phyloP scores from a whole-genome alignment of 2,113 vertebrate species.

The Fregata magnificens region DNA sequence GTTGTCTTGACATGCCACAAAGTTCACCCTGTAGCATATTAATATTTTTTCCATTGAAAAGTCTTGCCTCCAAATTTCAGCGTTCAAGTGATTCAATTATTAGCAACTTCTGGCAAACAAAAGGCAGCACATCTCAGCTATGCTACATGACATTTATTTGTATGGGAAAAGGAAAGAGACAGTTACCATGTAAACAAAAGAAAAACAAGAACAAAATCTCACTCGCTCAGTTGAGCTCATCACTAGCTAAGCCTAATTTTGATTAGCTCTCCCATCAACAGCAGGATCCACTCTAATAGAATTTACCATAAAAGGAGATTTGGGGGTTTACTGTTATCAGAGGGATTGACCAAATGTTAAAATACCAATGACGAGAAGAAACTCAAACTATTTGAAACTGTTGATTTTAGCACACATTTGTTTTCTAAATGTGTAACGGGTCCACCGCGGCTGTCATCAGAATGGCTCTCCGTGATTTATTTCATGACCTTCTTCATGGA shows the following conservation, averaged over 20 bases:
- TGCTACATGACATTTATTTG: neutral
- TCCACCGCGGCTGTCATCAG: neutral
- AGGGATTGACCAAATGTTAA: neutral
- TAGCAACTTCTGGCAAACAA: neutral
- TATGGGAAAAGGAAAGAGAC: neutral
- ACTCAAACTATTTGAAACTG: neutral
- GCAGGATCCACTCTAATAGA: neutral
- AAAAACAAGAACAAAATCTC: conserved; percentile 40
- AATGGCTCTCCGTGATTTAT: neutral
- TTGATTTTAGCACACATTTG: neutral
- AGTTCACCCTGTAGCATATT: neutral
- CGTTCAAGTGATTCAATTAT: neutral
- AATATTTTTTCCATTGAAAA: neutral
- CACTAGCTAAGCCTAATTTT: conserved; percentile 4
- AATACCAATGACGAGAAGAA: neutral
- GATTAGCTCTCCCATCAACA: conserved; percentile 6
- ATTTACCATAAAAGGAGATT: conserved; percentile 29
- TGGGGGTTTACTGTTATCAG: neutral
- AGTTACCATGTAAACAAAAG: conserved; percentile 62
- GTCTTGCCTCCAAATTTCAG: neutral
- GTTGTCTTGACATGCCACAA: neutral
- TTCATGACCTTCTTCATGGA: neutral
- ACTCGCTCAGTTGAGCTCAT: conserved; percentile 13
- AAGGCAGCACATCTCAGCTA: conserved; percentile 3
- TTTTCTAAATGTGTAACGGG: neutral